Conservation (phyloP, 2,888 invertebrate species). For the Elegia similella region DNA sequence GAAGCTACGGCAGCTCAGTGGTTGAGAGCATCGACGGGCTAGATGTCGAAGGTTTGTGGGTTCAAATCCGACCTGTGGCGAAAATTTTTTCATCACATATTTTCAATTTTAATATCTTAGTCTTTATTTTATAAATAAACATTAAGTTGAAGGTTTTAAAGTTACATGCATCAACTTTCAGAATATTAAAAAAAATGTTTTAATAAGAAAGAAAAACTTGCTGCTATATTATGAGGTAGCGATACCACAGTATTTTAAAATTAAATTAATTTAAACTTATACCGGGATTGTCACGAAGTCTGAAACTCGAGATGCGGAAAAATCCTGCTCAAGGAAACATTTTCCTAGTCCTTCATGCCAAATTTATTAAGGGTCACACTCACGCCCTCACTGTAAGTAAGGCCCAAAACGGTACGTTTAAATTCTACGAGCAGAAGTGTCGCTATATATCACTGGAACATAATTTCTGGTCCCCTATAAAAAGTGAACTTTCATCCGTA, state of each 20-base stretch:
- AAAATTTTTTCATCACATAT: too few species aligned
- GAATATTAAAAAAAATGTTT: too few species aligned
- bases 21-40: too few species aligned
- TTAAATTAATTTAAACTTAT: slow-evolving; percentile 1
- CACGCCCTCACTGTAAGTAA: slow-evolving; percentile 65
- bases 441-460: slow-evolving; percentile 70
- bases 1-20: too few species aligned
- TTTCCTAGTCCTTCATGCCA: slow-evolving; percentile 64
- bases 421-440: slow-evolving; percentile 71
- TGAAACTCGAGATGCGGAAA: slow-evolving; percentile 22
- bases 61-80: too few species aligned
- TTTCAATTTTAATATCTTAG: too few species aligned
- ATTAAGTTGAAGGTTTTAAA: too few species aligned
- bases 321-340: slow-evolving; percentile 42
- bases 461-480: slow-evolving; percentile 73
- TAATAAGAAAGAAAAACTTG: neutral
- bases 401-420: slow-evolving; percentile 71
- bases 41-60: too few species aligned
- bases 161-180: too few species aligned
- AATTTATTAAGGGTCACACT: slow-evolving; percentile 76
- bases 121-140: too few species aligned
- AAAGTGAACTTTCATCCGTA: slow-evolving; percentile 63
- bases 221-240: neutral
- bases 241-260: neutral
- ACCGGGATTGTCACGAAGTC: slow-evolving; percentile 19